Base-by-base conservation (phyloP, 2,888 invertebrate species). In the Tipula vernalis region DNA sequence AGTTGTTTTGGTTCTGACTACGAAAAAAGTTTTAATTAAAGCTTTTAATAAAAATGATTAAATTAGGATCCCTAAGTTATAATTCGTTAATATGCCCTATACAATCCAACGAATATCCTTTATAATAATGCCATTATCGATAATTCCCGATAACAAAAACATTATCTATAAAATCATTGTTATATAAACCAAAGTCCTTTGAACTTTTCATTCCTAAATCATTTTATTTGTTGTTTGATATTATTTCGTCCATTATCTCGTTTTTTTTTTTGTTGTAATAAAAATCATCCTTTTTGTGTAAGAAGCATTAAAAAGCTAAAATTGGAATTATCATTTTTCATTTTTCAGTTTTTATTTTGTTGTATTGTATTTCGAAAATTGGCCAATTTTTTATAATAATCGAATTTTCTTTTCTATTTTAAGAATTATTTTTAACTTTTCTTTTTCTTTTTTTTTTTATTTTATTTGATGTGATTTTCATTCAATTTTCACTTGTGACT, bases 371-470 rank as follows among this genome's bases (percentile, higher is more conserved):
- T 71, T 71, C 71, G 71, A 71, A 71, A 71, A 71, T 71, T 71
- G 71, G 71, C 71, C 71, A 71, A 71, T 71, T 71, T 71, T 71
- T 71, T 71, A 71, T 71, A 71, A 71, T 71, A 71, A 71, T 71
- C 71, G 71, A 71, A 71, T 71, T 71, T 71, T 71, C 71, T 71
- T 71, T 71, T 28, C 71, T 71, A 71, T 71, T 71, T 71, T 71
- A 10, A 71, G 71, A 71, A 71, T 71, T 10, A 71, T 18, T 71
- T 12, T 13, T 12, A 57, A 57, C 57, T 18, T 51, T 51, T 51
- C 18, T 28, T 28, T 71, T 71, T 28, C 8, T 8, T 71, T 28
- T 28, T 71, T 28, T 28, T 28, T 28, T 1, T 28, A 28, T 28
- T 28, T 28, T 28, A 28, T 28, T 28, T 28, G 28, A 28, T 28